A percentile compares a stretch with the other conserved stretches of the same genome.
These are phyloP conservation scores for Paramormyrops hopkinsi DNA, from an alignment of 2,797 vertebrate species.

Conservation along the genomic window DNA sequence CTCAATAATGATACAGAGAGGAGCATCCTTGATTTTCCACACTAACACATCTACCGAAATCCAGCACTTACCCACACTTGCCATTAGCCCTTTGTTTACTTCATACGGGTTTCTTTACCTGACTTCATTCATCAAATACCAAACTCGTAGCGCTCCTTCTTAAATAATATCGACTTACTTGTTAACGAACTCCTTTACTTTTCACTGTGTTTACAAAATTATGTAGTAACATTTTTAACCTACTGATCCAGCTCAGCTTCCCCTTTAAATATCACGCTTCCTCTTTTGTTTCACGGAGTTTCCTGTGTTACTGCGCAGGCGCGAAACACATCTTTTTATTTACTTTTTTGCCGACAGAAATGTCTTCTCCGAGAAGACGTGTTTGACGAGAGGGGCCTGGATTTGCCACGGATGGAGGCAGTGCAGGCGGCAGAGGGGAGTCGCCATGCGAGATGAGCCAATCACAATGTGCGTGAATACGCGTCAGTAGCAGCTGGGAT, in stretches of 20 bases:
- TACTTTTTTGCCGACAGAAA: slow-evolving; percentile 17
- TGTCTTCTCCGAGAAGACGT: neutral
- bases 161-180: neutral
- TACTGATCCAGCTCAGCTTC: slow-evolving; percentile 21
- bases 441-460: neutral
- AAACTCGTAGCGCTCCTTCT: neutral
- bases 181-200: neutral
- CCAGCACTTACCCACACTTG: neutral
- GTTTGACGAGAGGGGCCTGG: neutral
- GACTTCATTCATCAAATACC: neutral
- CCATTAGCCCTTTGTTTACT: slow-evolving; percentile 2
- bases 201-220: neutral
- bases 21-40: neutral
- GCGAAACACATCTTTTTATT: neutral
- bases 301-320: slow-evolving; percentile 39
- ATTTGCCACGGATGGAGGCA: neutral
- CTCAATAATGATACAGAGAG: neutral
- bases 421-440: neutral
- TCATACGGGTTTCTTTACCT: neutral
- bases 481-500: neutral
- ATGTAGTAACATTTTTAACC: neutral
- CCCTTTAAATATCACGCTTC: slow-evolving; percentile 42
- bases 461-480: neutral
- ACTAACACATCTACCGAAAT: neutral
- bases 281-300: slow-evolving; percentile 40